A percentile compares a stretch with the other conserved stretches of the same genome.
Conservation (phyloP, 2,797 vertebrate species). For the Sebastes elongatus region DNA sequence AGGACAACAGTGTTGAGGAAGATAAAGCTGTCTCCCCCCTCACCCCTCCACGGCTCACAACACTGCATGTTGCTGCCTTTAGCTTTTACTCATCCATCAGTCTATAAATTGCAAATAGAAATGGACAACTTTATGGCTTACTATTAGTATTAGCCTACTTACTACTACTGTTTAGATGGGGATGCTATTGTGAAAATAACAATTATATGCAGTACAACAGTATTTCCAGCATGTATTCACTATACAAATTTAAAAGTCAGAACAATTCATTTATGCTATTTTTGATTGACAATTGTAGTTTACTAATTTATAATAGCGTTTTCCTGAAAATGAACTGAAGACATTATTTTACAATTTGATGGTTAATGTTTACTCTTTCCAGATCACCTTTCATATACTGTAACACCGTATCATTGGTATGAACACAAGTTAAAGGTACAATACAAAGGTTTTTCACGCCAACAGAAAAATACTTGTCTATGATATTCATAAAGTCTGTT, state of each 20-base stretch:
- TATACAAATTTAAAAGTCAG: too few relatives aligned
- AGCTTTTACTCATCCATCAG: neutral
- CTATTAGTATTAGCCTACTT: neutral
- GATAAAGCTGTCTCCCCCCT: constrained; percentile 51
- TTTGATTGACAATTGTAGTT: neutral
- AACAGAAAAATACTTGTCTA: neutral
- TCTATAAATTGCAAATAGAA: neutral
- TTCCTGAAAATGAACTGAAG: neutral
- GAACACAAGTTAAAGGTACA: neutral
- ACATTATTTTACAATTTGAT: neutral
- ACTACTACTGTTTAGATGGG: neutral
- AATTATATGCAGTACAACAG: neutral
- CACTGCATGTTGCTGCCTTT: neutral
- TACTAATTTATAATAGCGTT: neutral
- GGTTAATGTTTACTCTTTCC: neutral
- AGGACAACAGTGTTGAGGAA: constrained; percentile 64
- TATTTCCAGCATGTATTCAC: neutral
- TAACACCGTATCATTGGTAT: neutral
- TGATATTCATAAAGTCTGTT: neutral
- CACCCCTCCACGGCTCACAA: neutral
- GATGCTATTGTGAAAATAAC: neutral
- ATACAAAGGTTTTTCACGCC: neutral
- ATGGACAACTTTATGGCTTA: neutral
- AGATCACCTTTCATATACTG: neutral
- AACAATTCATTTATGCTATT: neutral